phyloP scores from a whole-genome alignment of 2,888 invertebrate genomes.

The Caenorhabditis wallacei region DNA sequence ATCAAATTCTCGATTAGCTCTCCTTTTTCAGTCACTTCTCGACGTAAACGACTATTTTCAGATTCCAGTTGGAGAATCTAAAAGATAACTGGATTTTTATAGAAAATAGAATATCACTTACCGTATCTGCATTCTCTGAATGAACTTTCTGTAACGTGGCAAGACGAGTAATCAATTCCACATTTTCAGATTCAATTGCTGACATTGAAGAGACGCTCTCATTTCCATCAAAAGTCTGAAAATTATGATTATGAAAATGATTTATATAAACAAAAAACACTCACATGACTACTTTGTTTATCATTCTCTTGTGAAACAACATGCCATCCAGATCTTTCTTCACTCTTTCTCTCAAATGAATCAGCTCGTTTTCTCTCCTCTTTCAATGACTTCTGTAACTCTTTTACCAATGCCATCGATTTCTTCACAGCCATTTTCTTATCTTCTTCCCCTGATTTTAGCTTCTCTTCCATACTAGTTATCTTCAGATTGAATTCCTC shows the following conservation, averaged over 20 bases:
- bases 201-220: conserved; percentile 77
- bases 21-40: conserved; percentile 72
- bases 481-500: conserved; percentile 21
- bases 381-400: conserved; percentile 70
- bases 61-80: conserved; percentile 68
- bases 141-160: conserved; percentile 85
- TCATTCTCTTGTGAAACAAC: conserved; percentile 66
- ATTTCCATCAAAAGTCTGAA: conserved; percentile 71
- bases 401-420: conserved; percentile 67
- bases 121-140: conserved; percentile 85
- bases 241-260: too few relatives aligned
- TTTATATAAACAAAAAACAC: not conserved
- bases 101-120: conserved; percentile 69
- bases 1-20: conserved; percentile 73
- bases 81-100: not conserved
- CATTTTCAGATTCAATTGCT: conserved; percentile 84
- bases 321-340: conserved; percentile 70
- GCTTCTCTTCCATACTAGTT: conserved; percentile 38
- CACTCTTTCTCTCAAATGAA: conserved; percentile 69
- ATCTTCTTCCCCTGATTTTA: conserved; percentile 53
- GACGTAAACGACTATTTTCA: conserved; percentile 57
- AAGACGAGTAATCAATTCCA: conserved; percentile 84
- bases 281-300: conserved; percentile 66
- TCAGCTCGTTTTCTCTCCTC: conserved; percentile 71
- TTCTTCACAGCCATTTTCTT: conserved; percentile 71